A percentile compares a stretch with the other conserved stretches of the same genome.
These are phyloP conservation scores for Perca flavescens DNA, from an alignment of 2,113 vertebrate species.

Conservation along the genomic window DNA sequence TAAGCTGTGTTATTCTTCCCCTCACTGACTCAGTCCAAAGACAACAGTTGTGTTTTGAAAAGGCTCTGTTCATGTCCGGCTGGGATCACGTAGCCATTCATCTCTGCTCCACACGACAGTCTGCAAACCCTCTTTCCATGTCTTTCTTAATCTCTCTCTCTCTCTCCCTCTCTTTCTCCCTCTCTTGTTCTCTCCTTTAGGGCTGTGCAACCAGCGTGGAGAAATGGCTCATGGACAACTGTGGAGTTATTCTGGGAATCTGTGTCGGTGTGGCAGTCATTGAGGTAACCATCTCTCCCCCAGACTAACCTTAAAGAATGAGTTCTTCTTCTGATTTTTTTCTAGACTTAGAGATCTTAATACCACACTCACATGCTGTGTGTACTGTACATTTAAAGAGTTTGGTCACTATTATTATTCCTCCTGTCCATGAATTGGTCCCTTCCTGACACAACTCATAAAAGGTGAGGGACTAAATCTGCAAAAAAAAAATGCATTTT, in stretches of 20 bases:
- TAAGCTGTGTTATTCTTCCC: slow-evolving; percentile 70
- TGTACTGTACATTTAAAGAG: not conserved
- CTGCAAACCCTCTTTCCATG: not conserved
- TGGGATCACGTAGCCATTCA: slow-evolving; percentile 57
- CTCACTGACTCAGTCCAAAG: slow-evolving; percentile 59
- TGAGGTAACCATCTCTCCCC: slow-evolving; percentile 86
- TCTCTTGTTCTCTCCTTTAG: slow-evolving; percentile 74
- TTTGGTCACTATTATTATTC: not conserved
- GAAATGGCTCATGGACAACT: slow-evolving; percentile 90
- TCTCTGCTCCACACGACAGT: slow-evolving; percentile 13
- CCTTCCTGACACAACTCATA: not conserved
- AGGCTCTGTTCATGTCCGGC: slow-evolving; percentile 66
- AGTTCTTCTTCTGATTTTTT: not conserved
- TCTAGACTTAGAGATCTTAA: not conserved
- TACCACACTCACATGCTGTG: not conserved
- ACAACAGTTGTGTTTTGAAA: slow-evolving; percentile 71
- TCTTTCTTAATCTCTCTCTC: slow-evolving; percentile 27
- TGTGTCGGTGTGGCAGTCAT: slow-evolving; percentile 89
- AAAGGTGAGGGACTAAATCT: not conserved
- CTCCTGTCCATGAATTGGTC: not conserved
- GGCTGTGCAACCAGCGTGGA: slow-evolving; percentile 89
- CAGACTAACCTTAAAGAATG: not conserved
- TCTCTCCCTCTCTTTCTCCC: not conserved
- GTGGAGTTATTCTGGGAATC: slow-evolving; percentile 91
- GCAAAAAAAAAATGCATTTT: not conserved